phyloP scores from a whole-genome alignment of 2,888 invertebrate genomes.

The Cremastobaeus sp. region DNA sequence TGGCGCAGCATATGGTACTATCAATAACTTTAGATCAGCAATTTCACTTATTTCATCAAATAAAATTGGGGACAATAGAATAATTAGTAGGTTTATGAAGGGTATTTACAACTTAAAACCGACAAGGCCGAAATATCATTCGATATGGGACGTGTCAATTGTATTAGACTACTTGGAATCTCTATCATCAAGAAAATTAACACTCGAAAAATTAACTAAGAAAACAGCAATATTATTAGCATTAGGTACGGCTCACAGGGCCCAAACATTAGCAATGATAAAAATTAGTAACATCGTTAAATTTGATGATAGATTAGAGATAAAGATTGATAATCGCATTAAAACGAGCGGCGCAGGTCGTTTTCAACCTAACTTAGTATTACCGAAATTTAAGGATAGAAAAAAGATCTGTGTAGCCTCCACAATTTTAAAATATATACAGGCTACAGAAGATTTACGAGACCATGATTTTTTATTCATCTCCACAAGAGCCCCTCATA shows the following conservation, averaged over 20 bases:
- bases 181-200: slow-evolving; percentile 29
- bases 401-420: slow-evolving; percentile 22
- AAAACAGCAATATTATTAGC: slow-evolving; percentile 31
- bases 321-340: slow-evolving; percentile 39
- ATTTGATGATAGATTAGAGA: slow-evolving; percentile 29
- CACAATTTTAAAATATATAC: slow-evolving; percentile 8
- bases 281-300: slow-evolving; percentile 30
- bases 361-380: slow-evolving; percentile 19
- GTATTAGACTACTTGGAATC: slow-evolving; percentile 44
- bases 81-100: slow-evolving; percentile 54
- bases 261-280: slow-evolving; percentile 41
- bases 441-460: slow-evolving; percentile 14
- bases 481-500: neutral
- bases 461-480: neutral
- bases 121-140: slow-evolving; percentile 43
- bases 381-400: slow-evolving; percentile 24
- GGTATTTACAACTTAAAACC: slow-evolving; percentile 51
- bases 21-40: slow-evolving; percentile 54
- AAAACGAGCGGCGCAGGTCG: slow-evolving; percentile 44
- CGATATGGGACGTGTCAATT: slow-evolving; percentile 47
- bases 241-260: no score
- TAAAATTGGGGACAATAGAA: slow-evolving; percentile 24
- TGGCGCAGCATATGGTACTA: slow-evolving; percentile 50
- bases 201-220: slow-evolving; percentile 38
- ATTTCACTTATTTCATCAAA: slow-evolving; percentile 47